These are phyloP conservation scores for Larimichthys crocea DNA, from an alignment of 2,113 vertebrate genomes.

Conservation along the genomic window DNA sequence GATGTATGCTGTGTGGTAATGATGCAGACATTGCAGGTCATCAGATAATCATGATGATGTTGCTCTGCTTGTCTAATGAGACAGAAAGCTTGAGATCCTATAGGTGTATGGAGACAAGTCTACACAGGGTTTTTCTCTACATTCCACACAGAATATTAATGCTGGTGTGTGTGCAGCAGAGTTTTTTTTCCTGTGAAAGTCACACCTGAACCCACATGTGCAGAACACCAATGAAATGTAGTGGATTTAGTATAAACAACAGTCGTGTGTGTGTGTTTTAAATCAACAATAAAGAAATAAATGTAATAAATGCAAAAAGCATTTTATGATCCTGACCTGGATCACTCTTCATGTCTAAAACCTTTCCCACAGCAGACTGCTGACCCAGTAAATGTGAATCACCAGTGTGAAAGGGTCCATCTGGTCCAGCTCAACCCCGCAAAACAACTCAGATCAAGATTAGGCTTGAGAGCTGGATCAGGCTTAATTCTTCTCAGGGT, in stretches of 20 bases:
- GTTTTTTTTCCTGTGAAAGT: neutral
- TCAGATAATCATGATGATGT: constrained; percentile 32
- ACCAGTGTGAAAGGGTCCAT: neutral
- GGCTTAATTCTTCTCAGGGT: neutral
- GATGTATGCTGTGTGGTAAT: constrained; percentile 35
- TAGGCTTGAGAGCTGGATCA: neutral
- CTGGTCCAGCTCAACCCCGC: neutral
- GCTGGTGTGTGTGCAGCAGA: neutral
- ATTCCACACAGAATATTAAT: neutral
- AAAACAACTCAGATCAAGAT: neutral
- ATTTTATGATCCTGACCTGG: neutral
- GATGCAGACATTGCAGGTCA: constrained; percentile 27
- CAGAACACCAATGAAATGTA: neutral
- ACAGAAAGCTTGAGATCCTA: constrained; percentile 27
- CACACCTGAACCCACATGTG: neutral
- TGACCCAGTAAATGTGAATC: neutral
- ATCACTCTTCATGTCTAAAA: neutral
- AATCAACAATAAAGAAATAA: neutral
- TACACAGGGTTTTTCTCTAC: neutral
- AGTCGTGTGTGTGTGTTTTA: neutral
- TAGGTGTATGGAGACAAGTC: neutral
- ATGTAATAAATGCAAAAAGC: neutral
- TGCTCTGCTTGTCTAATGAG: constrained; percentile 38
- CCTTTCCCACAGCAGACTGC: neutral
- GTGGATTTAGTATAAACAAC: neutral